phyloP scores from a whole-genome alignment of 2,888 invertebrate genomes.

The Smittia aterrima region DNA sequence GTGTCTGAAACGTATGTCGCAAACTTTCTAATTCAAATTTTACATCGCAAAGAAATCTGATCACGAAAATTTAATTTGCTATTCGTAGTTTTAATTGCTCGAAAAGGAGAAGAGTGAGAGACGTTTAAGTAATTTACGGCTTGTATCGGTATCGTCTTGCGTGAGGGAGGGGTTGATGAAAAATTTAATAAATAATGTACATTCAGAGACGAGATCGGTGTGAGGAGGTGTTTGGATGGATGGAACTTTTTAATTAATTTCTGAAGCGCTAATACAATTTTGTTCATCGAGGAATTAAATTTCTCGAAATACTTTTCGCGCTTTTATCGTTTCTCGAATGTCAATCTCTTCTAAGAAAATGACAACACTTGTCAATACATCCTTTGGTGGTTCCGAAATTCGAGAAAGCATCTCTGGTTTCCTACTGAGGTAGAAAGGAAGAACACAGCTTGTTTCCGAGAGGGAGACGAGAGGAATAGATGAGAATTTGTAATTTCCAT shows the following conservation, averaged over 20 bases:
- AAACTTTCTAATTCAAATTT: not conserved
- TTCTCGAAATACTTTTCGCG: not conserved
- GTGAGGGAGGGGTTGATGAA: not conserved
- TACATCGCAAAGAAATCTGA: not conserved
- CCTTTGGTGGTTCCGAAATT: no score
- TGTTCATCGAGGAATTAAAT: not conserved
- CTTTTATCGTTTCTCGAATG: not conserved
- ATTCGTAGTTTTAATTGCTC: slow-evolving; percentile 21
- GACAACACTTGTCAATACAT: no score
- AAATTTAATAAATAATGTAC: not conserved
- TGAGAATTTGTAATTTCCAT: not conserved
- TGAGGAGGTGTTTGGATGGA: not conserved
- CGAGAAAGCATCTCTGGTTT: no score
- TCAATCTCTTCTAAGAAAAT: no score
- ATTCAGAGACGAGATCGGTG: not conserved
- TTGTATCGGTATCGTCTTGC: not conserved
- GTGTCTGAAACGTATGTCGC: not conserved
- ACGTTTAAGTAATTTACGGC: not conserved
- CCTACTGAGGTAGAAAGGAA: no score
- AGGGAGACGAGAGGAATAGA: no score
- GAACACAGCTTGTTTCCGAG: no score
- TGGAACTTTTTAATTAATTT: slow-evolving; percentile 25
- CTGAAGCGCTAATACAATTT: not conserved
- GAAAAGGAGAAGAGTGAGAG: not conserved
- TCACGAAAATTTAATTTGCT: slow-evolving; percentile 18